These are phyloP conservation scores for Epirrita christyi DNA, from an alignment of 2,888 invertebrate genomes.

Conservation along the genomic window DNA sequence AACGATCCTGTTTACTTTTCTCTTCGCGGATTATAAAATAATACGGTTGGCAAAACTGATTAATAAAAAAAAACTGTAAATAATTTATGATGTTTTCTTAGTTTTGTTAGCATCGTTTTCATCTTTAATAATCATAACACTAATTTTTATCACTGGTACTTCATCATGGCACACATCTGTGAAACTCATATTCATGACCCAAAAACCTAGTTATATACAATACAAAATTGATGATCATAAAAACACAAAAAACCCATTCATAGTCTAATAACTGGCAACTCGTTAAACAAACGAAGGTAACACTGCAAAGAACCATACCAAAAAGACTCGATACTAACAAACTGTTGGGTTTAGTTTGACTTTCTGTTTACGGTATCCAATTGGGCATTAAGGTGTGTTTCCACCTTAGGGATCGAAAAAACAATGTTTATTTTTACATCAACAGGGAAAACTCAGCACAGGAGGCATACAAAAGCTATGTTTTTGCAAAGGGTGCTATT, in stretches of 20 bases:
- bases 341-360: slow-evolving; percentile 36
- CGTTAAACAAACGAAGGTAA: slow-evolving; percentile 26
- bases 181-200: not conserved
- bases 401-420: slow-evolving; percentile 50
- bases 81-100: no score
- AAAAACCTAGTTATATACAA: not conserved
- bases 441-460: slow-evolving; percentile 55
- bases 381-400: slow-evolving; percentile 51
- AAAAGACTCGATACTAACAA: slow-evolving; percentile 25
- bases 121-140: no score
- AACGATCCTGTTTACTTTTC: no score
- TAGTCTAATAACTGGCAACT: slow-evolving; percentile 1
- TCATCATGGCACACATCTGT: not conserved
- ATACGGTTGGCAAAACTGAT: no score
- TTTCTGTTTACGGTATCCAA: slow-evolving; percentile 46
- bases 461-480: slow-evolving; percentile 62
- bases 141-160: no score
- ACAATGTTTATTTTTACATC: slow-evolving; percentile 64
- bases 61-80: no score
- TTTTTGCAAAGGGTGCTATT: slow-evolving; percentile 49
- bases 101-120: no score
- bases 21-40: no score
- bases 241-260: not conserved
- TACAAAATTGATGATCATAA: not conserved
- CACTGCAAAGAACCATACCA: slow-evolving; percentile 12